These are phyloP conservation scores for Graptemys geographica DNA, from an alignment of 2,797 vertebrate species.

Conservation along the genomic window DNA sequence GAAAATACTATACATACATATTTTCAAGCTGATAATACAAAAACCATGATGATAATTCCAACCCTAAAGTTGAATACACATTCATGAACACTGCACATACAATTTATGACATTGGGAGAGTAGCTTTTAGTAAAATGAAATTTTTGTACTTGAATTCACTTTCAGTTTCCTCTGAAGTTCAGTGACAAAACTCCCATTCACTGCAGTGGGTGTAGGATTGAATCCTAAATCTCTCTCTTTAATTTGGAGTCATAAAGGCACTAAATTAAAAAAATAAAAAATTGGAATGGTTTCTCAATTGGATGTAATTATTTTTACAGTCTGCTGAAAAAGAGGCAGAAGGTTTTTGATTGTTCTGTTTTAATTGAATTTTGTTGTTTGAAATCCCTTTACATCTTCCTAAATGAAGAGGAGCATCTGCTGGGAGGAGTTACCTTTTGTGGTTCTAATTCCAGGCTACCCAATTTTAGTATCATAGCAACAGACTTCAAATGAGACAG, in stretches of 20 bases:
- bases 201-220: neutral
- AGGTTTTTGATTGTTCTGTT: neutral
- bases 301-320: neutral
- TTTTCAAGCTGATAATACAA: neutral
- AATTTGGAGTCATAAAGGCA: neutral
- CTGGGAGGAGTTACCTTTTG: neutral
- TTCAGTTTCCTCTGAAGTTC: neutral
- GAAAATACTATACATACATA: neutral
- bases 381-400: neutral
- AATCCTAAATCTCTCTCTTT: neutral
- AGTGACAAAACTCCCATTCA: neutral
- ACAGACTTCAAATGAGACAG: neutral
- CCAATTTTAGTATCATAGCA: neutral
- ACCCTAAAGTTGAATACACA: neutral
- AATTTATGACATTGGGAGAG: rapidly evolving
- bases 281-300: neutral
- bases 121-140: neutral
- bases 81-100: rapidly evolving
- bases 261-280: neutral
- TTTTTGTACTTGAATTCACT: neutral
- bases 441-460: neutral
- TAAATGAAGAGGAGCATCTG: neutral
- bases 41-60: neutral
- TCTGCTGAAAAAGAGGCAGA: neutral
- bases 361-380: neutral